Evolutionary conservation across 2,113 vertebrate species (phyloP).

Genomic region (Psittacula cyanocephala): DNA sequence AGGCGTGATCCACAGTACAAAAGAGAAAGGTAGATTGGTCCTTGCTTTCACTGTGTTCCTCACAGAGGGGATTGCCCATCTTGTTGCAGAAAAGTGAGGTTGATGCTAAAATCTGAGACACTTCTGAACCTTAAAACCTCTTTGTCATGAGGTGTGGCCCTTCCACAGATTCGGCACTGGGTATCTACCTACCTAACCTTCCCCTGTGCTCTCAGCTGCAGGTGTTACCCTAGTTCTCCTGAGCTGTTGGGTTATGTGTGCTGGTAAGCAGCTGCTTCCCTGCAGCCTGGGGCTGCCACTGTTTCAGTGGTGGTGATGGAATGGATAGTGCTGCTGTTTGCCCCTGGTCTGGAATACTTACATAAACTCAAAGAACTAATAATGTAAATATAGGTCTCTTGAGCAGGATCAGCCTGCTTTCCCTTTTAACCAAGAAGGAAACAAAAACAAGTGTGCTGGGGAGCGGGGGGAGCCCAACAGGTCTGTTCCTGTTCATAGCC

Average conservation of each 20-base stretch:
- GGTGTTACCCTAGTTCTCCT: neutral
- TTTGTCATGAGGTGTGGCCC: neutral
- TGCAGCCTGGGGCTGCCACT: neutral
- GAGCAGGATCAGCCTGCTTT: neutral
- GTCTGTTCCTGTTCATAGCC: neutral
- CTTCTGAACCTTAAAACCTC: neutral
- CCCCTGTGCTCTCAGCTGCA: neutral
- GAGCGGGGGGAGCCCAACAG: fast-evolving
- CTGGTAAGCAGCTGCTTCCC: neutral
- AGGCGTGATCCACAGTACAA: neutral
- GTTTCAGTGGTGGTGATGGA: neutral
- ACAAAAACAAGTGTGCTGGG: neutral
- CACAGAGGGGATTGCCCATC: neutral
- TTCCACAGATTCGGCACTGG: neutral
- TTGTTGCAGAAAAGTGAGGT: neutral
- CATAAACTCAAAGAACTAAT: neutral
- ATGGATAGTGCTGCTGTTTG: neutral
- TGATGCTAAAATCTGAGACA: neutral
- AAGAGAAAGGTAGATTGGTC: neutral
- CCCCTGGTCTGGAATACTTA: neutral
- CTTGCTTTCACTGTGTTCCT: neutral
- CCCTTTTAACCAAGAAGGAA: neutral
- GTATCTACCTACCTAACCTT: neutral
- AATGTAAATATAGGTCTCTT: neutral
- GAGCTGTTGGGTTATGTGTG: fast-evolving